phyloP scores from a whole-genome alignment of 53 echinoderm and acorn worm genomes.

The Apostichopus leukothele region DNA sequence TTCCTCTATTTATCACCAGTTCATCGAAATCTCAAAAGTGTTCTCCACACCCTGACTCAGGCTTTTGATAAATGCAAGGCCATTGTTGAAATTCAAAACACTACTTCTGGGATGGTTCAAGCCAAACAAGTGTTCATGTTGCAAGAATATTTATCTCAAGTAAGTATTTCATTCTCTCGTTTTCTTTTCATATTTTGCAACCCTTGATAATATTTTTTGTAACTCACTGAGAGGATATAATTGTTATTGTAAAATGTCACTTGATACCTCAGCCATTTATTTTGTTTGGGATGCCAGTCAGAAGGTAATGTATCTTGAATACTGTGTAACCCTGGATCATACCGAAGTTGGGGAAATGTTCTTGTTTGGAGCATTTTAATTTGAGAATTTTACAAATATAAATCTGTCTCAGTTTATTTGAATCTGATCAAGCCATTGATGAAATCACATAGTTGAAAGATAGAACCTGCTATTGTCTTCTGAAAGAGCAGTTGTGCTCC shows the following conservation, averaged over 20 bases:
- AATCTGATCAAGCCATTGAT: too few relatives aligned
- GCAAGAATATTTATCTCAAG: conserved; percentile 64
- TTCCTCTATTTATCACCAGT: conserved; percentile 52
- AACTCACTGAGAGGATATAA: too few relatives aligned
- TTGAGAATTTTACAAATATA: too few relatives aligned
- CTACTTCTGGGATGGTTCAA: conserved; percentile 53
- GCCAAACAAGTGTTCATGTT: conserved; percentile 68
- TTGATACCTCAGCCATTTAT: too few relatives aligned
- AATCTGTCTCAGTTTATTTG: too few relatives aligned
- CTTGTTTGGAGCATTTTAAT: too few relatives aligned
- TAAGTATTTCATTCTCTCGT: not conserved
- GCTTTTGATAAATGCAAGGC: conserved; percentile 77
- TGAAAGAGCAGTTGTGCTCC: too few relatives aligned
- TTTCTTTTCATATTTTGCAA: not conserved
- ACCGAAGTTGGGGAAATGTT: not conserved
- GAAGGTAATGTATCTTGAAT: too few relatives aligned
- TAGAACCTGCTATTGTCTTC: too few relatives aligned
- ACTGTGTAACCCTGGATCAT: not conserved
- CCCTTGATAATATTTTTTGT: not conserved
- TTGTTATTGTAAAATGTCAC: too few relatives aligned
- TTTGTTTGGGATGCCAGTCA: too few relatives aligned
- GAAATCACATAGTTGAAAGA: too few relatives aligned
- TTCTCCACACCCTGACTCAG: conserved; percentile 73
- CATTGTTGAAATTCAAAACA: conserved; percentile 60
- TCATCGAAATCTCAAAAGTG: conserved; percentile 82